Conservation (phyloP, 2,888 invertebrate genomes). For the Phrixothrix hirtus region DNA sequence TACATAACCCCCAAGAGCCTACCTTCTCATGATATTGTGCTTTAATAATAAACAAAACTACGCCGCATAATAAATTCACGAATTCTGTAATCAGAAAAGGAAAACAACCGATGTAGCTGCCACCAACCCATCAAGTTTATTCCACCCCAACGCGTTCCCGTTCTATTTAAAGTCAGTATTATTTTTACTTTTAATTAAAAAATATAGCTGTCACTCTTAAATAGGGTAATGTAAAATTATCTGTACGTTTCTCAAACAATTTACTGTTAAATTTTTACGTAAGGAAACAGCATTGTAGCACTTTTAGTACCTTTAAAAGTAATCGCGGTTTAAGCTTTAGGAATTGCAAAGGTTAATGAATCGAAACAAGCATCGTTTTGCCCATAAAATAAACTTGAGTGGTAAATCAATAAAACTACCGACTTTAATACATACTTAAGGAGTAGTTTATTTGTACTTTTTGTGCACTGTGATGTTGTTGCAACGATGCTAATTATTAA, state of each 20-base stretch:
- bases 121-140: conserved; percentile 18
- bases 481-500: neutral
- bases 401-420: conserved; percentile 11
- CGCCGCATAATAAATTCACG: neutral
- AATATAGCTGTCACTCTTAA: conserved; percentile 11
- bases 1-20: neutral
- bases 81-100: neutral
- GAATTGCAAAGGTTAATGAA: conserved; percentile 1
- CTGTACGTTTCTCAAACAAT: neutral
- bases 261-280: neutral
- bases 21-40: conserved; percentile 9
- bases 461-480: neutral
- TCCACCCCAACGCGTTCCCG: conserved; percentile 15
- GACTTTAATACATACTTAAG: neutral
- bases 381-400: neutral
- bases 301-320: conserved; percentile 1
- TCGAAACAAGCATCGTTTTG: conserved; percentile 2
- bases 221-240: conserved; percentile 5
- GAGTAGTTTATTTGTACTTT: no score
- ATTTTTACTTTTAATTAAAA: conserved; percentile 15
- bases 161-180: conserved; percentile 12
- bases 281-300: neutral
- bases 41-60: neutral
- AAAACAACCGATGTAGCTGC: conserved; percentile 6
- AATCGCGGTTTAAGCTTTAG: neutral